These are phyloP conservation scores for Amblyornis subalaris DNA, from an alignment of 2,113 vertebrate genomes.

Conservation along the genomic window DNA sequence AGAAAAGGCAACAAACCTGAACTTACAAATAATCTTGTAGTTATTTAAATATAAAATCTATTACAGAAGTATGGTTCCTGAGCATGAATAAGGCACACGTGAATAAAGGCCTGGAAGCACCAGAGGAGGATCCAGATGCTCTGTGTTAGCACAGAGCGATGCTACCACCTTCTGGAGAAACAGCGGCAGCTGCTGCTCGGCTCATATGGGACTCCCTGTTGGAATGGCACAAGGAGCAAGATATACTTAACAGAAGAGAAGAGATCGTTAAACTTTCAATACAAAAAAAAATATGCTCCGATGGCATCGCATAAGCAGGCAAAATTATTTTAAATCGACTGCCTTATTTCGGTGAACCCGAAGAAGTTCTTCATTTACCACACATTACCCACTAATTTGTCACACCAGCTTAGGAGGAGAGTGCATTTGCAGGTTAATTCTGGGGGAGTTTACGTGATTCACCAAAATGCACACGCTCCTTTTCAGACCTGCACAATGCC, in stretches of 20 bases:
- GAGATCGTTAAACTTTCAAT: rapidly evolving
- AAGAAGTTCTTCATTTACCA: neutral
- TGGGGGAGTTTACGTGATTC: neutral
- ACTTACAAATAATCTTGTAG: neutral
- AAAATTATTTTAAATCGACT: neutral
- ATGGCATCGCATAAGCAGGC: neutral
- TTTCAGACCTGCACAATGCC: rapidly evolving
- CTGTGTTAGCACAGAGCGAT: slow-evolving; percentile 54
- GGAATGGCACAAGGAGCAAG: rapidly evolving
- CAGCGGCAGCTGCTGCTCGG: rapidly evolving
- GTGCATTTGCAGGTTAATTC: neutral
- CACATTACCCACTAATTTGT: neutral
- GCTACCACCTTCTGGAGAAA: slow-evolving; percentile 72
- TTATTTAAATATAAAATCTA: neutral
- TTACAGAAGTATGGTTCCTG: neutral
- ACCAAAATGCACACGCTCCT: rapidly evolving
- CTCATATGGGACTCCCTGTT: rapidly evolving
- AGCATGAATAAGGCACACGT: neutral
- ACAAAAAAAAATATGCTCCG: rapidly evolving
- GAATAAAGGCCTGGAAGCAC: neutral
- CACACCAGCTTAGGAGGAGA: neutral
- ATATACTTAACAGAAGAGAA: neutral
- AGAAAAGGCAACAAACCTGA: neutral
- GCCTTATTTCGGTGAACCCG: neutral
- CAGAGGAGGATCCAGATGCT: neutral